These are phyloP conservation scores for Dilophus febrilis DNA, from an alignment of 2,888 invertebrate species.

Conservation along the genomic window DNA sequence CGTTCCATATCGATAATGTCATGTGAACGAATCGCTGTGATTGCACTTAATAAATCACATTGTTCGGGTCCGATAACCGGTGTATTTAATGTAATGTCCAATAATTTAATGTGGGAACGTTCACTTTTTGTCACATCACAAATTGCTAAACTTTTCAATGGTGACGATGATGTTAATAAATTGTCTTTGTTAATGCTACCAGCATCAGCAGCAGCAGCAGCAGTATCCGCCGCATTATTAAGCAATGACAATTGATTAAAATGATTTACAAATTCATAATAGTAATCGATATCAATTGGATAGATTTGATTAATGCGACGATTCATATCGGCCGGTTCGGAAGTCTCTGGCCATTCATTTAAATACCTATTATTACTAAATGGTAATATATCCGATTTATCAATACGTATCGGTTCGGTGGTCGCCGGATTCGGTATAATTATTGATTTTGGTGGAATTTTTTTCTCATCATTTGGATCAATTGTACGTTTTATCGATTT, in stretches of 20 bases:
- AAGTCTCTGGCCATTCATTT: slow-evolving; percentile 18
- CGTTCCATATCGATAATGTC: slow-evolving; percentile 67
- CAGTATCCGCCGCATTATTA: background rate
- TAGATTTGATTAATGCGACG: slow-evolving; percentile 38
- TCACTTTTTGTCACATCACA: slow-evolving; percentile 6
- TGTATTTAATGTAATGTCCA: background rate
- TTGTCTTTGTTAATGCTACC: background rate
- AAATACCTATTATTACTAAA: slow-evolving; percentile 4
- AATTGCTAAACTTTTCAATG: background rate
- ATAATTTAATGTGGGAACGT: slow-evolving; percentile 3
- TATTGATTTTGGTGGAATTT: background rate
- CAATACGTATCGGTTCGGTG: slow-evolving; percentile 11
- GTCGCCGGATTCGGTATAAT: background rate
- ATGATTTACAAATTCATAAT: slow-evolving; percentile 39
- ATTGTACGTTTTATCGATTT: background rate
- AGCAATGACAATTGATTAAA: background rate
- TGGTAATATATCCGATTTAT: slow-evolving; percentile 9
- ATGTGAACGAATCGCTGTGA: slow-evolving; percentile 47
- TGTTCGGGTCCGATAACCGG: slow-evolving; percentile 17
- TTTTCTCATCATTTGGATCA: background rate
- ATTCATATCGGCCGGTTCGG: slow-evolving; percentile 53
- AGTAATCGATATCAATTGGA: slow-evolving; percentile 52
- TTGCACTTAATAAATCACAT: slow-evolving; percentile 33
- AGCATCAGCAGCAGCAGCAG: no score
- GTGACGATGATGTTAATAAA: background rate